Conservation (phyloP, 2,113 vertebrate species). For the Charadrius vociferus region DNA sequence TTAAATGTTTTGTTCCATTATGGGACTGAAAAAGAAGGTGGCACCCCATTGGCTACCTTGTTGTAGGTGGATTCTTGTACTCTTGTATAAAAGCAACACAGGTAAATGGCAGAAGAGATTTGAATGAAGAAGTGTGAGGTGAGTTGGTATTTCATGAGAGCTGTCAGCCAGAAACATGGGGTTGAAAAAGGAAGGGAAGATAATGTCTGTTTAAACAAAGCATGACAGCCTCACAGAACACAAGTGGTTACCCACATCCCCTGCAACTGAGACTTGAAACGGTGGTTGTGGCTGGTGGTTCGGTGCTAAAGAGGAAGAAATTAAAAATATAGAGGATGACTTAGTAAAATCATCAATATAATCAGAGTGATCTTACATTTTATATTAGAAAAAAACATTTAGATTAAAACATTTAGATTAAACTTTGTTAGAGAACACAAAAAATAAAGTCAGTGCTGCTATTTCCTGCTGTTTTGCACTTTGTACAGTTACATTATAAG, state of each 20-base stretch:
- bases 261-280: background rate
- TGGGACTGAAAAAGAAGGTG: background rate
- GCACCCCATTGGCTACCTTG: accelerated
- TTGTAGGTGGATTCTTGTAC: background rate
- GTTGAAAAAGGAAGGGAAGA: background rate
- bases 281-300: background rate
- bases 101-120: background rate
- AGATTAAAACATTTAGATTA: background rate
- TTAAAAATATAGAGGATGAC: background rate
- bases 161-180: background rate
- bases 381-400: background rate
- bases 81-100: background rate
- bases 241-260: accelerated
- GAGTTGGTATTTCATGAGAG: background rate
- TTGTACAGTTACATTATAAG: background rate
- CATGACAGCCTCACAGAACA: background rate
- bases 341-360: background rate
- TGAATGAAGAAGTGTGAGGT: background rate
- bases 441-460: background rate
- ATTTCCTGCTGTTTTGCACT: background rate
- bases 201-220: background rate
- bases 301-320: background rate
- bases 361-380: background rate
- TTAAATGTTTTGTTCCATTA: background rate
- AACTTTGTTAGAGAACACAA: background rate